Base-by-base conservation (phyloP, 2,797 vertebrate species). In the Lagorchestes hirsutus region DNA sequence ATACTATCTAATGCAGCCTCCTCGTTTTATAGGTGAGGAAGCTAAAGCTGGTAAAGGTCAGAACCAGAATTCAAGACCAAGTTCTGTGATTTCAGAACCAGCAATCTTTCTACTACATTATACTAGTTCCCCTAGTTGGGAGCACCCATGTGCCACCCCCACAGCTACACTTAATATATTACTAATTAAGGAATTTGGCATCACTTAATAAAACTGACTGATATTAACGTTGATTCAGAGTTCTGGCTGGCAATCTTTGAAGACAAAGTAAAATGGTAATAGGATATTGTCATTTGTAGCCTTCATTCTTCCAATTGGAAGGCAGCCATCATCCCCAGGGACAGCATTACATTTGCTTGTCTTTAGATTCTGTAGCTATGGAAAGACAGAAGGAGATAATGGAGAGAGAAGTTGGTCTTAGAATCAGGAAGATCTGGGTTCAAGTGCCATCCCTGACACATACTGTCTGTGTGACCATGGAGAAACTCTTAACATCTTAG, bases 131-230 rank as follows among this genome's bases (percentile, higher is more conserved):
- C 74, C 40, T 87, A 87, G 40, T 87, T 87, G 74, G 59, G 90
- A 96, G 18, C 27, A 94, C 18, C 18, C 57, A 50, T 95, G 6
- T 91, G 95, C 95, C 57, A 82, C 90, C 93, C 97, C 95, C 93
- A 59, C 91, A 97, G 96, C 94, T 62, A 96, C 96, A 82, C 93
- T 95, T 95, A 95, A 93, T 94, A 34, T 91, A 96, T 95, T 97
- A 97, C 91, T 93, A 97, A 97, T 97, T 97, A 97, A 97, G 96
- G 97, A 95, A 96, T 52, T 96, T 97, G 92, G 95, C 59, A 97
- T 90, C 95, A 95, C 97, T 97, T 96, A 92, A 95, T 97, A 97
- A 97, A 96, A 93, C 93, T 92, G 93, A 95, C 96, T 96, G 92
- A 95, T 97, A 92, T 40, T 97, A 97, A 97, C 97, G 92, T 93